Percentiles rank a stretch among this genome's conserved stretches.
These are phyloP conservation scores for Lasioglossum vierecki DNA, from an alignment of 2,888 invertebrate species.

Conservation along the genomic window DNA sequence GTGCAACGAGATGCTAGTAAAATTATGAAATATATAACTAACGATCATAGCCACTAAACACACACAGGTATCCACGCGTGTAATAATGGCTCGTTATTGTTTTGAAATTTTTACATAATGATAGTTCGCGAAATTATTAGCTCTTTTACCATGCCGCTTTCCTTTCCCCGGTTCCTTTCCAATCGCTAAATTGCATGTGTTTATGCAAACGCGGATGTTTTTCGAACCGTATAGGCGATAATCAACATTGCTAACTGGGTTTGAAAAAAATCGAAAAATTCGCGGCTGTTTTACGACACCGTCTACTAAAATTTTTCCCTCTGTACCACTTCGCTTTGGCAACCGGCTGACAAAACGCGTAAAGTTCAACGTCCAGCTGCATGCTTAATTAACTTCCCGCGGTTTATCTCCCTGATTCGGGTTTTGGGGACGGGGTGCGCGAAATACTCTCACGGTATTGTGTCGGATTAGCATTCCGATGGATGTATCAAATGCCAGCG, in stretches of 20 bases:
- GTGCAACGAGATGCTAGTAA: neutral
- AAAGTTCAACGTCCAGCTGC: neutral
- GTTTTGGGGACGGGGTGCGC: neutral
- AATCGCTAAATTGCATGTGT: neutral
- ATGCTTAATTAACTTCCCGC: neutral
- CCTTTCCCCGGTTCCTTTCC: constrained; percentile 3
- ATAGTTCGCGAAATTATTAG: constrained; percentile 12
- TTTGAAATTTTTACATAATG: constrained; percentile 32
- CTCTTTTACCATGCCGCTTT: neutral
- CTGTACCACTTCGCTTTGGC: neutral
- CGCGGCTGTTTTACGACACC: neutral
- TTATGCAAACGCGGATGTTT: neutral
- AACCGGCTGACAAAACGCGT: neutral
- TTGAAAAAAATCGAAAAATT: neutral
- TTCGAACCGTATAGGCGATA: neutral
- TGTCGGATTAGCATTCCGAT: constrained; percentile 28
- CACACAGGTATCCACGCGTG: neutral
- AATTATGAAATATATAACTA: constrained; percentile 20
- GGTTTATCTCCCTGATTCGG: neutral
- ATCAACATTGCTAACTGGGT: neutral
- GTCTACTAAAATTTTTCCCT: neutral
- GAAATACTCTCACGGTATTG: neutral
- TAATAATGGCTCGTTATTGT: constrained; percentile 13
- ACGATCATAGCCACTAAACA: neutral
- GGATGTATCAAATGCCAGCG: constrained; percentile 34